A percentile compares a stretch with the other conserved stretches of the same genome.
Evolutionary conservation across 2,888 invertebrate species (phyloP).

Genomic region (Anoplius nigerrimus): DNA sequence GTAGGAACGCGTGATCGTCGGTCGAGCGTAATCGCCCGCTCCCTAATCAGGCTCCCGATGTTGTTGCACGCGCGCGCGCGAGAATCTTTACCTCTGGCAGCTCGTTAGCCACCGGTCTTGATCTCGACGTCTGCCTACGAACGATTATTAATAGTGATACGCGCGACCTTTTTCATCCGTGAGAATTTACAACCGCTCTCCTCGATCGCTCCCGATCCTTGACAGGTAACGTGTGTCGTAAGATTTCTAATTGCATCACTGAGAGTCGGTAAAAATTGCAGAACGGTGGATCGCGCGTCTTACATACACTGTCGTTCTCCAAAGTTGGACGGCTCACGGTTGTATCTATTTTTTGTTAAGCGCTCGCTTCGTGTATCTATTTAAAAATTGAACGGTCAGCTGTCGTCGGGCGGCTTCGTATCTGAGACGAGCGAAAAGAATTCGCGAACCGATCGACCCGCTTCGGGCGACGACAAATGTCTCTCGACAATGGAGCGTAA

Average conservation of each 20-base stretch:
- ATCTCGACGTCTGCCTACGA: slow-evolving; percentile 43
- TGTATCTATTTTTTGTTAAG: too few relatives aligned
- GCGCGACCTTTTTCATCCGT: slow-evolving; percentile 1
- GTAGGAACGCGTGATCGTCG: slow-evolving; percentile 59
- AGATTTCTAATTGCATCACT: too few relatives aligned
- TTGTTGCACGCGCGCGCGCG: slow-evolving; percentile 42
- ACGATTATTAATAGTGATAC: slow-evolving; percentile 42
- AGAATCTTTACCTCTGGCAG: slow-evolving; percentile 58
- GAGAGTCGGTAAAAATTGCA: too few relatives aligned
- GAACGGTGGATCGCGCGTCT: too few relatives aligned
- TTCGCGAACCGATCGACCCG: not conserved
- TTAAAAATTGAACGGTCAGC: too few relatives aligned
- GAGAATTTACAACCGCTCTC: too few relatives aligned
- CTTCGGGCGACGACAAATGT: not conserved
- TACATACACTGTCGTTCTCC: too few relatives aligned
- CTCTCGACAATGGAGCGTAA: not conserved
- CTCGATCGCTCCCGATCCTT: too few relatives aligned
- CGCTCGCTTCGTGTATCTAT: too few relatives aligned
- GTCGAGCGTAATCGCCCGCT: slow-evolving; percentile 55
- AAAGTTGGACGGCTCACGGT: too few relatives aligned
- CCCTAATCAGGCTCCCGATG: slow-evolving; percentile 57
- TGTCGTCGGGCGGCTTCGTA: too few relatives aligned
- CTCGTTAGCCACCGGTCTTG: slow-evolving; percentile 61
- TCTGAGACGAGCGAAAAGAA: not conserved
- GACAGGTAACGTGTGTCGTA: too few relatives aligned